These are phyloP conservation scores for Orchesella cincta DNA, from an alignment of 1,140 invertebrate species.

Conservation along the genomic window DNA sequence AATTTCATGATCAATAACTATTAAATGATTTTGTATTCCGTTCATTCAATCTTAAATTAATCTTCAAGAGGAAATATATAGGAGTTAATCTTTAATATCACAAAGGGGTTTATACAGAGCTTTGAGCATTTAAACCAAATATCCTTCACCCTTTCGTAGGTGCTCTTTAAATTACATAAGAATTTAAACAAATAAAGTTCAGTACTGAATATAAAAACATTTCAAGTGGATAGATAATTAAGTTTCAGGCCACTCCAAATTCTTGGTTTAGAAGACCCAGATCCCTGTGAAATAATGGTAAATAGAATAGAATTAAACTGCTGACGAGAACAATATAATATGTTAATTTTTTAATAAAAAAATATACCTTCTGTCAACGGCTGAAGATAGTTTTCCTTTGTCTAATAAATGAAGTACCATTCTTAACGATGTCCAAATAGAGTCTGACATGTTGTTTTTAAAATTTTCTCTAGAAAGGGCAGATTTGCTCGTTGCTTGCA, in stretches of 20 bases:
- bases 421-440: conserved; percentile 91
- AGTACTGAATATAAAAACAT: background rate
- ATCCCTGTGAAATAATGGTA: conserved; percentile 50
- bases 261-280: conserved; percentile 57
- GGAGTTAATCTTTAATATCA: too few relatives aligned
- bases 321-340: background rate
- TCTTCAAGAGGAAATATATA: too few relatives aligned
- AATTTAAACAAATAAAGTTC: too few relatives aligned
- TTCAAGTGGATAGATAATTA: background rate
- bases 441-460: conserved; percentile 72
- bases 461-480: conserved; percentile 2
- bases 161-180: too few relatives aligned
- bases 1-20: too few relatives aligned
- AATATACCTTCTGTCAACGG: conserved; percentile 70
- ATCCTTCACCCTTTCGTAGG: too few relatives aligned
- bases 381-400: conserved; percentile 73
- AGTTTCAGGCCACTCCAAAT: conserved; percentile 49
- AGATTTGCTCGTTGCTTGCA: conserved; percentile 78
- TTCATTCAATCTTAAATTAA: too few relatives aligned
- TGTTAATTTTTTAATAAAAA: background rate
- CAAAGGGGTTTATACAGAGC: too few relatives aligned
- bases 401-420: conserved; percentile 87
- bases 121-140: too few relatives aligned
- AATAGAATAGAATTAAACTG: background rate
- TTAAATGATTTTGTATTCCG: too few relatives aligned